Percentiles rank a stretch among this genome's conserved stretches.
Evolutionary conservation across 2,113 vertebrate genomes (phyloP).

Genomic region (Nothoprocta pentlandii): DNA sequence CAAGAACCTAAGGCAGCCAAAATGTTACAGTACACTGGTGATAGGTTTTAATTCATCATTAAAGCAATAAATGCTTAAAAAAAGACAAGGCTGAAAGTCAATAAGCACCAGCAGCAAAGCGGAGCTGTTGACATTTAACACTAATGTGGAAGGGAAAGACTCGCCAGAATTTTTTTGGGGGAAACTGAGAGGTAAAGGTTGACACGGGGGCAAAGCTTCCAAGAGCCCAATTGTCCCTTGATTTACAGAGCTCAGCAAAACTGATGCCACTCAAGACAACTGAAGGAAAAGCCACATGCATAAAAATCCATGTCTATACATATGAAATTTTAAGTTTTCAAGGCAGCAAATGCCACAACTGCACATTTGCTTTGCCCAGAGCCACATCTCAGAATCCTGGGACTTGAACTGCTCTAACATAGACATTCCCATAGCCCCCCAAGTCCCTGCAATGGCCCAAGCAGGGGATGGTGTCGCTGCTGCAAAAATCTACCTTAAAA

Average conservation of each 20-base stretch:
- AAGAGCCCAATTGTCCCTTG: neutral
- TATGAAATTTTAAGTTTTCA: neutral
- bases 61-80: conserved; percentile 19
- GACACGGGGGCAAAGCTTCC: neutral
- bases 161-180: neutral
- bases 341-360: neutral
- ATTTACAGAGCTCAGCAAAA: conserved; percentile 23
- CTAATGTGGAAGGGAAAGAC: neutral
- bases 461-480: neutral
- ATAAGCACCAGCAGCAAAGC: conserved; percentile 52
- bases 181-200: conserved; percentile 28
- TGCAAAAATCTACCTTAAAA: neutral
- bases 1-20: neutral
- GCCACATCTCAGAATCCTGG: neutral
- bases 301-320: neutral
- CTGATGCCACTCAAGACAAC: neutral
- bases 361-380: neutral
- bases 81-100: conserved; percentile 56
- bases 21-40: neutral
- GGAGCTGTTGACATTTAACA: conserved; percentile 55
- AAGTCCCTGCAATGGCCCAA: neutral
- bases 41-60: conserved; percentile 25
- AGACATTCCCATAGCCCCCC: neutral
- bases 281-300: neutral
- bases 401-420: neutral